phyloP scores from a whole-genome alignment of 2,888 invertebrate species.

The Tethea ocularis region DNA sequence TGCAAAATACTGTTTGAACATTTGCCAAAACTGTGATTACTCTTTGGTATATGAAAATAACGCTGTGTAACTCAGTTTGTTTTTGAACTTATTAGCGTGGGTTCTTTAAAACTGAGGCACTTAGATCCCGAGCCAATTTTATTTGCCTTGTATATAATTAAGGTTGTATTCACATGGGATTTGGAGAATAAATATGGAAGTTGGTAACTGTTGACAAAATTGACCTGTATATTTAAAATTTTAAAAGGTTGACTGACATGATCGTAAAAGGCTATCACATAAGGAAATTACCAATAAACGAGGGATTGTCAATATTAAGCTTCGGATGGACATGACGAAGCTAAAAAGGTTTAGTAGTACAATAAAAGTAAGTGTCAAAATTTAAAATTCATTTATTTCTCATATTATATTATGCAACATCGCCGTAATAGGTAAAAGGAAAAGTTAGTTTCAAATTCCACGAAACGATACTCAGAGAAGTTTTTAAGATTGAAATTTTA shows the following conservation, averaged over 20 bases:
- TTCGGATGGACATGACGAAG: too few species aligned
- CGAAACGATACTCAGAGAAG: background rate
- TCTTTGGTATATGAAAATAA: conserved; percentile 26
- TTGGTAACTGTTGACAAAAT: background rate
- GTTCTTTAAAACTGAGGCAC: background rate
- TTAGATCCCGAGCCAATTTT: background rate
- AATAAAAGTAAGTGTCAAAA: too few species aligned
- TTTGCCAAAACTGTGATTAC: conserved; percentile 49
- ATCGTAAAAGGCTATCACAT: too few species aligned
- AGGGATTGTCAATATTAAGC: too few species aligned
- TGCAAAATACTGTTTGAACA: conserved; percentile 32
- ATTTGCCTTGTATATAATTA: background rate
- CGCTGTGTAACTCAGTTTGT: conserved; percentile 4
- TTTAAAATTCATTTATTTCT: background rate
- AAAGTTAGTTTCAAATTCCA: background rate
- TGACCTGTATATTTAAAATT: background rate
- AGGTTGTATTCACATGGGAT: background rate
- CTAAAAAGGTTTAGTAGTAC: too few species aligned
- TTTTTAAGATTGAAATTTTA: conserved; percentile 1
- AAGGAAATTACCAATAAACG: too few species aligned
- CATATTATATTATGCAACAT: background rate
- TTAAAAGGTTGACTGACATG: too few species aligned
- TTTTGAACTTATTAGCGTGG: background rate
- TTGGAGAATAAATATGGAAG: background rate
- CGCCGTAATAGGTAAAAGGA: background rate